phyloP scores from a whole-genome alignment of 2,113 vertebrate genomes.

The Cheilinus undulatus region DNA sequence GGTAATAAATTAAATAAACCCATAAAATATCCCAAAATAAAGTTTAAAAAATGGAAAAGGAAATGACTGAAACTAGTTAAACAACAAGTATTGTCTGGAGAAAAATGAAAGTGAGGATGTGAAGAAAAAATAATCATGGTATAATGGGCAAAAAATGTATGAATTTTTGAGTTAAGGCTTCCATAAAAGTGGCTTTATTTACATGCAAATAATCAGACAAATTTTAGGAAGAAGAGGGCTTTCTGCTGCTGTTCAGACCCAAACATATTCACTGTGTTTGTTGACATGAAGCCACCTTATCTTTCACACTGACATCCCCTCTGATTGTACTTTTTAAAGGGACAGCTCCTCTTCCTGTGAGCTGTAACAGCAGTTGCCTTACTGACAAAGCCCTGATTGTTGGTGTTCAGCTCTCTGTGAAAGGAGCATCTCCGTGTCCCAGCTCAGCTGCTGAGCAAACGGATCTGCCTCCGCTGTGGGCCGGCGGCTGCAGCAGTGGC shows the following conservation, averaged over 20 bases:
- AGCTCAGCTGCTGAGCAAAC: conserved; percentile 68
- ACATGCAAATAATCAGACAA: background rate
- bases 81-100: no score
- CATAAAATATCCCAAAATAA: no score
- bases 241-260: background rate
- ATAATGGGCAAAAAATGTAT: no score
- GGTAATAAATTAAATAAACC: no score
- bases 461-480: conserved; percentile 53
- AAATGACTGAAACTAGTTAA: no score
- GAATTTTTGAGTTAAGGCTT: background rate
- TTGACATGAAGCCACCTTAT: conserved; percentile 35
- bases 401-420: conserved; percentile 73
- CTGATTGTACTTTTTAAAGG: conserved; percentile 25
- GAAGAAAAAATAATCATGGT: no score
- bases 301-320: conserved; percentile 53
- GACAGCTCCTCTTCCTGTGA: conserved; percentile 61
- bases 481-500: conserved; percentile 30
- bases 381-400: conserved; percentile 76
- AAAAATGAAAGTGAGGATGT: no score
- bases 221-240: background rate
- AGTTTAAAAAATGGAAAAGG: no score
- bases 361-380: conserved; percentile 54
- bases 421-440: conserved; percentile 69
- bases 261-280: background rate
- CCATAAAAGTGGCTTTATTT: background rate